Evolutionary conservation across 1,140 invertebrate genomes (phyloP), one percentile per base, ranked within the genome.

Genomic region (Metaphire vulgaris): DNA sequence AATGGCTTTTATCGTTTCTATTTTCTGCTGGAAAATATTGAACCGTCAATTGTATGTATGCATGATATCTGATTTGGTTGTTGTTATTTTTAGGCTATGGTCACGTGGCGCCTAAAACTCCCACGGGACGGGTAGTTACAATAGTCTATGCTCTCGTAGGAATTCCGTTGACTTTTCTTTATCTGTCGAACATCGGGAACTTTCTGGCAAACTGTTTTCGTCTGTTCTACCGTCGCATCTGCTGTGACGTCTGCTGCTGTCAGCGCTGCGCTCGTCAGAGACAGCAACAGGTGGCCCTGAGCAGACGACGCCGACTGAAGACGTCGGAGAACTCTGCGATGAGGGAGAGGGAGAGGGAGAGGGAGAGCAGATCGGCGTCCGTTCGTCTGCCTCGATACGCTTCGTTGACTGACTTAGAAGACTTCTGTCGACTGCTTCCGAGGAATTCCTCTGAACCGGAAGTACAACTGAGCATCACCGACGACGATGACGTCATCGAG

Each of bases 101-200:
- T 69, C 95, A 98, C 83, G 93, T 97, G 79, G 93, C 94, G 16
- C 95, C 96, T 0, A 94, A 93, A 14, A 95, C 92, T 0, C 89
- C 90, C 74, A 85, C 91, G 21, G 94, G 94, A 1, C 92, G 93
- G 83, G 88, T 93, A 30, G 90, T 92, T 0, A 95, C 93, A 0
- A 95, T 96, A 80, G 86, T 94, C 15, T 96, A 96, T 84, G 93
- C 94, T 0, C 87, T 90, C 80, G 86, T 97, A 76, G 96, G 94
- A 0, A 93, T 95, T 33, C 94, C 94, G 0, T 84, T 96, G 66
- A 94, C 94, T 87, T 87, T n/a, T n/a, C n/a, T n/a, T n/a, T n/a
- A n/a, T n/a, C n/a, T n/a, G n/a, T n/a, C n/a, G n/a, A n/a, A n/a
- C 80, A 88, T 95, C 71, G 94, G 93, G 0, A 74, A 72, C 16